phyloP scores from a whole-genome alignment of 2,113 vertebrate species.

The Atrichornis clamosus region DNA sequence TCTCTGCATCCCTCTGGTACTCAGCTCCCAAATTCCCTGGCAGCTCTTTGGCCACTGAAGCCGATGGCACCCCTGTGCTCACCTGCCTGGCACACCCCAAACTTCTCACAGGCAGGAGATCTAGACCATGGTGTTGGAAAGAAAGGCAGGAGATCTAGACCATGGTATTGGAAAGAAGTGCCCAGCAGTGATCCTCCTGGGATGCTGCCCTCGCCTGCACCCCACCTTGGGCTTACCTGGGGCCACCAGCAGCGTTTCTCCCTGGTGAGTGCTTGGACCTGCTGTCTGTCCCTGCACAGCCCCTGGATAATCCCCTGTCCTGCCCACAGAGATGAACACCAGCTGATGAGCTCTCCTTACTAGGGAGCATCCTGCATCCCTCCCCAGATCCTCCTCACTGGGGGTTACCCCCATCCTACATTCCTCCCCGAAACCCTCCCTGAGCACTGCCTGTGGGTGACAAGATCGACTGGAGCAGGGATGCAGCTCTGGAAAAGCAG shows the following conservation, averaged over 20 bases:
- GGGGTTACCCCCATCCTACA: background rate
- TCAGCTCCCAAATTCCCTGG: background rate
- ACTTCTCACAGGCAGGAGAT: background rate
- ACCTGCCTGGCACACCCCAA: background rate
- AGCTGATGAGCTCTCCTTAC: background rate
- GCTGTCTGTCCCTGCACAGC: background rate
- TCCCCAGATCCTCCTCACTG: background rate
- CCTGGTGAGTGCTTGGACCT: rapidly evolving
- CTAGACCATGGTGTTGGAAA: background rate
- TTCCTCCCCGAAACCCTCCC: background rate
- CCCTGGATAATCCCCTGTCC: background rate
- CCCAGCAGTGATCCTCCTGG: rapidly evolving
- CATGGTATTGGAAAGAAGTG: background rate
- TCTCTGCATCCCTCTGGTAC: background rate
- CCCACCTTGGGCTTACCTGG: too few species aligned
- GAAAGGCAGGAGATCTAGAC: background rate
- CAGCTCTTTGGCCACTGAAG: background rate
- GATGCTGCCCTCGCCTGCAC: background rate
- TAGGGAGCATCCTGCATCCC: background rate
- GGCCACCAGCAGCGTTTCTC: background rate
- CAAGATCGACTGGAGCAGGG: background rate
- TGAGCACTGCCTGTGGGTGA: background rate
- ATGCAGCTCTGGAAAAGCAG: background rate
- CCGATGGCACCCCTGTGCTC: background rate
- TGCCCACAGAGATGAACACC: background rate